Evolutionary conservation across 1,140 invertebrate genomes (phyloP).

Genomic region (Drosophila nebulosa): DNA sequence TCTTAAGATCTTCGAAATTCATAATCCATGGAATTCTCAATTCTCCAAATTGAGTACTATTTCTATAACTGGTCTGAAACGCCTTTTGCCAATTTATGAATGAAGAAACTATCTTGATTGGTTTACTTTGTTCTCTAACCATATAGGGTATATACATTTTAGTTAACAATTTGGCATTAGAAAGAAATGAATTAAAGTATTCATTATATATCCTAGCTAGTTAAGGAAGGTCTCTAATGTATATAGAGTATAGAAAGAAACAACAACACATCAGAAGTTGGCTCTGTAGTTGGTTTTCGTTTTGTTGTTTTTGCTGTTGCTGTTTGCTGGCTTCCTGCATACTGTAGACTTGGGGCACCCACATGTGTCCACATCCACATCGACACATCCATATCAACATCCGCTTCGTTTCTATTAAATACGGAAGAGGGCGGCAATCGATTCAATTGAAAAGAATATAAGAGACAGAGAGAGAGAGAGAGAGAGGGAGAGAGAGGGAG

Average conservation of each 20-base stretch:
- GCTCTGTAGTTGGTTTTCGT: neutral
- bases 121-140: neutral
- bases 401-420: slow-evolving; percentile 64
- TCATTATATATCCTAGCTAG: no score
- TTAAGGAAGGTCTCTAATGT: no score
- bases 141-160: neutral
- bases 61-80: neutral
- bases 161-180: no score
- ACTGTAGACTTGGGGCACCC: slow-evolving; percentile 46
- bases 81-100: slow-evolving; percentile 65
- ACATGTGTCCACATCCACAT: slow-evolving; percentile 58
- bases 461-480: neutral
- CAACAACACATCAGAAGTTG: neutral
- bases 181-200: no score
- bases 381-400: slow-evolving; percentile 42
- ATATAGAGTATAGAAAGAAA: no score
- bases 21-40: no score
- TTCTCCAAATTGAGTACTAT: no score
- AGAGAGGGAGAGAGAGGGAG: neutral
- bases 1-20: no score
- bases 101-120: slow-evolving; percentile 56
- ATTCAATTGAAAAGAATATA: slow-evolving; percentile 16
- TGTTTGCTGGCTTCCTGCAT: slow-evolving; percentile 24
- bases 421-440: slow-evolving; percentile 67
- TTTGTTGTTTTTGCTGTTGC: neutral